Evolutionary conservation across 2,888 invertebrate genomes (phyloP).

Genomic region (Petrophora chlorosata): DNA sequence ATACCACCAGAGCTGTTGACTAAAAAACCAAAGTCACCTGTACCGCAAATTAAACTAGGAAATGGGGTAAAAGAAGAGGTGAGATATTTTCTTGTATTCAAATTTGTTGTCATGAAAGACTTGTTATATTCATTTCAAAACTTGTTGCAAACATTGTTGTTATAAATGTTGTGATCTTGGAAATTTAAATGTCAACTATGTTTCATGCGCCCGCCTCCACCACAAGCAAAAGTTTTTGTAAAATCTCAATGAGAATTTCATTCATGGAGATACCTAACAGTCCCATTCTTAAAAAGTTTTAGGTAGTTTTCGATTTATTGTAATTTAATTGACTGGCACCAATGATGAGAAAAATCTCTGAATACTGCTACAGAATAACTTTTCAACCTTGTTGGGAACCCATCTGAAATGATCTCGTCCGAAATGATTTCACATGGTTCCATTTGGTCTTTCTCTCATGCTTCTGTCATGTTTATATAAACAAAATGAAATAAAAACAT

Average conservation of each 20-base stretch:
- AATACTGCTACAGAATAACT: slow-evolving; percentile 51
- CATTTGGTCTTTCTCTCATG: slow-evolving; percentile 32
- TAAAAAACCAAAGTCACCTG: slow-evolving; percentile 41
- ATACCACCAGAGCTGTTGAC: slow-evolving; percentile 54
- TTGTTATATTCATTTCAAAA: too few relatives aligned
- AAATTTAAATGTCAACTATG: too few relatives aligned
- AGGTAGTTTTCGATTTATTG: too few relatives aligned
- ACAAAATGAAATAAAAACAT: slow-evolving; percentile 38
- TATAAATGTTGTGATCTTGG: too few relatives aligned
- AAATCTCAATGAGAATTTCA: too few relatives aligned
- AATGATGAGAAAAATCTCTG: slow-evolving; percentile 68
- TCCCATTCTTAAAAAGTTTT: too few relatives aligned
- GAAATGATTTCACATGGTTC: slow-evolving; percentile 19
- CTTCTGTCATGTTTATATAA: slow-evolving; percentile 45
- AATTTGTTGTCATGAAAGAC: too few relatives aligned
- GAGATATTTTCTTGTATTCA: slow-evolving; percentile 30
- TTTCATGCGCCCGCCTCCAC: too few relatives aligned
- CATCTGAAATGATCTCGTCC: slow-evolving; percentile 42
- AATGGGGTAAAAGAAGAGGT: slow-evolving; percentile 47
- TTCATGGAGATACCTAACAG: too few relatives aligned
- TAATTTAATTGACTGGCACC: slow-evolving; percentile 24
- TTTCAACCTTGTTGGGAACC: slow-evolving; percentile 43
- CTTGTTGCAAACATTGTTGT: too few relatives aligned
- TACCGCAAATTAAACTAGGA: slow-evolving; percentile 36
- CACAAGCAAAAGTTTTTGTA: too few relatives aligned